Evolutionary conservation across 2,113 vertebrate genomes (phyloP), one percentile per base, ranked within the genome.

Genomic region (Misgurnus anguillicaudatus): DNA sequence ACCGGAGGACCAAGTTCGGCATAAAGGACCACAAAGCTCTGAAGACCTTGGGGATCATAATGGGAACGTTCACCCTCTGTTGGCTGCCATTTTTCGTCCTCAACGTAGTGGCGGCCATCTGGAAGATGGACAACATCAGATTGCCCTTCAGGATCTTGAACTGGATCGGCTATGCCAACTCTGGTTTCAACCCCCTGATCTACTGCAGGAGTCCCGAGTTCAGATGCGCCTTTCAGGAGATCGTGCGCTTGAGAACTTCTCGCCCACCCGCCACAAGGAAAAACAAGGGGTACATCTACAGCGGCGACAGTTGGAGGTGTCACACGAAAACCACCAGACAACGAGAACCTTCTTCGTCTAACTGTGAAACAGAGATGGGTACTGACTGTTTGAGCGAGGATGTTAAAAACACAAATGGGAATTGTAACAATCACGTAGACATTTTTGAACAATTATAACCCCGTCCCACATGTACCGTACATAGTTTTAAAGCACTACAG

Each of bases 21-120:
- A 75, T 98, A 80, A 98, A 94, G 84, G 97, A 99, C 64, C 97
- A 98, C 85, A 99, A 99, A 84, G 98, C 98, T 45, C 91, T 99
- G 48, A 99, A 97, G 86, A 99, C 98, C 1, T 79, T 99, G 61
- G 98, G 98, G 70, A 98, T 99, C 88, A 99, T 99, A 87, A 99
- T 99, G 98, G 98, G 98, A 76, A 96, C 94, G 2, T 99, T 99
- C 87, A 99, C 97, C 0, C 84, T 99, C 13, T 99, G 98, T 85
- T 99, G 98, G 98, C 92, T 99, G 60, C 98, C 98, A 0, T 99
- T 99, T 89, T 99, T 99, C 85, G 94, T 99, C 0, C 93, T 99
- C 80, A 98, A 99, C 81, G 95, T 99, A 5, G 92, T 96, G 77
- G 89, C 91, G 0, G 89, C 91, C 31, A 93, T 95, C 80, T 80